Percentiles rank a stretch among this genome's conserved stretches.
Conservation (phyloP, 2,113 vertebrate species). For the Isichthys henryi region DNA sequence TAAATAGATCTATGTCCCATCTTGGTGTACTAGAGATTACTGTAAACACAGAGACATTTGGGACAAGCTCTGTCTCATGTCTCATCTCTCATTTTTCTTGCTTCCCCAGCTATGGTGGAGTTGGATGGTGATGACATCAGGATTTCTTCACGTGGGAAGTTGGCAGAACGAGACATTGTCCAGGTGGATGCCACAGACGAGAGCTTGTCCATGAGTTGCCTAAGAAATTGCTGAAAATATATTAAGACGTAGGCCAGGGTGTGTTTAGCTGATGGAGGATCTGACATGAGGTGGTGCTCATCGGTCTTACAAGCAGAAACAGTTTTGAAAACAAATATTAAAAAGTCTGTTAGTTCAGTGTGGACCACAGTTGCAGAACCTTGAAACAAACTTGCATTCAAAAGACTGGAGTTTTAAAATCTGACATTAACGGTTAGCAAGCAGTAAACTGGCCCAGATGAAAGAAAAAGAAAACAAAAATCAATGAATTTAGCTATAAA, state of each 20-base stretch:
- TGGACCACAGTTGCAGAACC: background rate
- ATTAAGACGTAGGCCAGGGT: background rate
- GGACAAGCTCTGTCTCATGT: background rate
- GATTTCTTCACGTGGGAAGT: conserved; percentile 82
- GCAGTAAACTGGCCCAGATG: background rate
- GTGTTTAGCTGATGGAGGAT: background rate
- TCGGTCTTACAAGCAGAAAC: background rate
- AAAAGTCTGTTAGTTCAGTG: background rate
- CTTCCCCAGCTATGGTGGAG: conserved; percentile 81
- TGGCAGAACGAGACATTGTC: conserved; percentile 86
- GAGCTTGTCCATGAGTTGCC: background rate
- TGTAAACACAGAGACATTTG: background rate
- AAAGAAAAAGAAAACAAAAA: background rate
- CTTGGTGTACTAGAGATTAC: background rate
- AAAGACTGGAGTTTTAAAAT: background rate
- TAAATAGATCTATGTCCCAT: background rate
- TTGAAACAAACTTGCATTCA: background rate
- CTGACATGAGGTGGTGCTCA: background rate
- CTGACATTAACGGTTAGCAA: background rate
- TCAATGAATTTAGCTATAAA: background rate
- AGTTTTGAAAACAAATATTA: background rate
- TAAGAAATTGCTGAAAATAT: background rate
- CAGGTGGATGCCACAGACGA: conserved; percentile 66
- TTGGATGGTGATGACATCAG: conserved; percentile 86
- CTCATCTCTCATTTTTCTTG: background rate